Evolutionary conservation across 2,797 vertebrate species (phyloP), one percentile per base, ranked within the genome.

Genomic region (Sebastes jordani): DNA sequence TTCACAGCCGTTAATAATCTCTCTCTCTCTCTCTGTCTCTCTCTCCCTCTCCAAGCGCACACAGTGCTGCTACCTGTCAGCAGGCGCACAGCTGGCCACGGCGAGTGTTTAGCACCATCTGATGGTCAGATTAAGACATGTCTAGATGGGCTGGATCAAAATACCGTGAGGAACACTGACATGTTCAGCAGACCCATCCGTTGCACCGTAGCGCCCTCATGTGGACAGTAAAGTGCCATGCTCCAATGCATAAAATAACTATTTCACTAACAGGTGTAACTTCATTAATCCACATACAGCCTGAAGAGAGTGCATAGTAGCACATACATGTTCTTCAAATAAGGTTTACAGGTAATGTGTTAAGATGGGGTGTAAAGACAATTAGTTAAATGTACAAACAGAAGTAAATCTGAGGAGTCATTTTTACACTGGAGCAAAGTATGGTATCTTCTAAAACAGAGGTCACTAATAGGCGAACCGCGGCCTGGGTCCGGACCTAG

Each of bases 141-240:
- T 8, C 5, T 42, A 2, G 7, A 61, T 5, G 3, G 52, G 20
- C 16, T 52, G 56, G 11, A 7, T 20, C 22, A n/a, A 66, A 34
- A 56, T 4, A 52, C 2, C 9, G 8, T 3, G 25, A 75, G 7
- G 11, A 27, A 2, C 8, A 13, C 7, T 5, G 27, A 54, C 3
- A 38, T 13, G 20, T 14, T 71, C 9, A 64, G 11, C 20, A 64
- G 9, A 18, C 1, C 4, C 4, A 66, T 83, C 16, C 30, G 22
- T 32, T 80, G 34, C 52, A 80, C 59, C 49, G 64, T 11, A 73
- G 38, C 74, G 89, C 84, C 90, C 79, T 81, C 92, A 3, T 55
- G 86, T 83, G 93, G 86, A 58, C n/a, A 52, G 6, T 5, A 23
- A n/a, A 8, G 25, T 23, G 25, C 7, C 7, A 30, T 11, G 5